Evolutionary conservation across 2,113 vertebrate genomes (phyloP).

Genomic region (Syrrhaptes paradoxus): DNA sequence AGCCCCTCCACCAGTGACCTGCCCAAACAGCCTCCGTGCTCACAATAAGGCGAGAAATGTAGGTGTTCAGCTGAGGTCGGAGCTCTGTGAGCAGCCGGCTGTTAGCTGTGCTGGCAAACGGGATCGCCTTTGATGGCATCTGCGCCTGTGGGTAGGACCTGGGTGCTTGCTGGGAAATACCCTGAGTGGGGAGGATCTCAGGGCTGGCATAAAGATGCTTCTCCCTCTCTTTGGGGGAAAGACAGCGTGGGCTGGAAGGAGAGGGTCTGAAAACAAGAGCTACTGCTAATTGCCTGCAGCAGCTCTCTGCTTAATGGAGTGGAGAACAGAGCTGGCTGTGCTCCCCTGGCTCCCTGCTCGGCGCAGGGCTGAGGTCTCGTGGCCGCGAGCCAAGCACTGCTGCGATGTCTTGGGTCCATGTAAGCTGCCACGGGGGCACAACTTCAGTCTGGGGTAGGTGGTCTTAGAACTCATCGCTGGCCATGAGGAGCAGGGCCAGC

Average conservation of each 20-base stretch:
- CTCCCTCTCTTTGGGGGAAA: not conserved
- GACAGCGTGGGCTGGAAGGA: not conserved
- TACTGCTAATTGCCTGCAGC: not conserved
- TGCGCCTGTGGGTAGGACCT: not conserved
- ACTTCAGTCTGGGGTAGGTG: not conserved
- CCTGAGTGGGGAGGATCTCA: not conserved
- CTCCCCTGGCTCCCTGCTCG: not conserved
- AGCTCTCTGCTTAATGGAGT: not conserved
- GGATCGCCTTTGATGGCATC: accelerated
- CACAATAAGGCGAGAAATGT: not conserved
- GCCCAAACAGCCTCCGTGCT: not conserved
- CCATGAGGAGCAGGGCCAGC: not conserved
- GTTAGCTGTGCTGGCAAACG: not conserved
- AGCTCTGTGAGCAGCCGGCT: not conserved
- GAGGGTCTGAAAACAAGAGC: not conserved
- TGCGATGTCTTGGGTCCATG: accelerated
- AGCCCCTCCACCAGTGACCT: not conserved
- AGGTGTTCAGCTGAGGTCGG: not conserved
- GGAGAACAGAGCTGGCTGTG: accelerated
- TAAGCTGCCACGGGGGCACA: accelerated
- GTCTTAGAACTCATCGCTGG: not conserved
- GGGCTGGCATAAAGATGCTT: not conserved
- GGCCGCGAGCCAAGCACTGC: accelerated
- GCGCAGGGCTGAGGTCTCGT: not conserved
- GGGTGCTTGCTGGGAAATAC: not conserved